Percentiles rank a stretch among this genome's conserved stretches.
phyloP scores from a whole-genome alignment of 2,797 vertebrate species.

The Cetoscarus ocellatus region DNA sequence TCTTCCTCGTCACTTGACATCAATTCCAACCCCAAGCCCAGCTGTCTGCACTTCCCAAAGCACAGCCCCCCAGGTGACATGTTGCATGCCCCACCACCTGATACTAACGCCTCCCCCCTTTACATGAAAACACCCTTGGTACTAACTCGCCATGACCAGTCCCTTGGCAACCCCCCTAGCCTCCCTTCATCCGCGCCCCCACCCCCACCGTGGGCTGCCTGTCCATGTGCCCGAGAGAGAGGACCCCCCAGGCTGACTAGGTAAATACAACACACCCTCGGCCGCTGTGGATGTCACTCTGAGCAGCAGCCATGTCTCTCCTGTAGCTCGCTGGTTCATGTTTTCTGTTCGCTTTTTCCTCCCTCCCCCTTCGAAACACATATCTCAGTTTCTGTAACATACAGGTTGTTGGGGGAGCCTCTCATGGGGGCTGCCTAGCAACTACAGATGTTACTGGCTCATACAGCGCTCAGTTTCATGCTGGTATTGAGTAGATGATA shows the following conservation, averaged over 20 bases:
- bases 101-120: conserved; percentile 84
- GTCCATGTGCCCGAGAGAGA: conserved; percentile 89
- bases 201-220: conserved; percentile 85
- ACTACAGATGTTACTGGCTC: conserved; percentile 81
- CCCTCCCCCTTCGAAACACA: conserved; percentile 64
- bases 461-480: conserved; percentile 57
- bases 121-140: conserved; percentile 88
- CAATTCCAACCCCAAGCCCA: conserved; percentile 88
- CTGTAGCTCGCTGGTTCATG: conserved; percentile 72
- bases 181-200: conserved; percentile 84
- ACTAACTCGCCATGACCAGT: conserved; percentile 87
- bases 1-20: conserved; percentile 88
- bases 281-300: conserved; percentile 63
- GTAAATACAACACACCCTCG: conserved; percentile 87
- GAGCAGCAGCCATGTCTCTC: conserved; percentile 65
- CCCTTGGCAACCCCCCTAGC: conserved; percentile 86
- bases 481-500: conserved; percentile 65
- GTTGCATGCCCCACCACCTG: conserved; percentile 78
- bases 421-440: conserved; percentile 79
- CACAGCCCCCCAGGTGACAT: conserved; percentile 81
- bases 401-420: conserved; percentile 75
- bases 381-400: conserved; percentile 80
- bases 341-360: conserved; percentile 61
- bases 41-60: conserved; percentile 88
- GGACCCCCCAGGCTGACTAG: conserved; percentile 92